Conservation (phyloP, 2,797 vertebrate genomes). For the Emys orbicularis region DNA sequence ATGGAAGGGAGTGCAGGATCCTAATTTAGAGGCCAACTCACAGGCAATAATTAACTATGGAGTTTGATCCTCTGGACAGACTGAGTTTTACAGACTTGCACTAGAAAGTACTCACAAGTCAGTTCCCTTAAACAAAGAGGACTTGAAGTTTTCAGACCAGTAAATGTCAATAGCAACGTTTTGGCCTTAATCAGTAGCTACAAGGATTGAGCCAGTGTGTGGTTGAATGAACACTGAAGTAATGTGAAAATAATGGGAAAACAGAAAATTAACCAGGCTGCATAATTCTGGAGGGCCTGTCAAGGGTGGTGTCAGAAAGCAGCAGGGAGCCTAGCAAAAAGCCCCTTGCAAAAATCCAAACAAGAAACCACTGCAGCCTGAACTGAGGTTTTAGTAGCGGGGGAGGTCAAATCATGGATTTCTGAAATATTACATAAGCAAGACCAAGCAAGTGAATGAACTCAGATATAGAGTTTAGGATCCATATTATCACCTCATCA, state of each 20-base stretch:
- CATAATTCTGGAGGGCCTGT: slow-evolving; percentile 39
- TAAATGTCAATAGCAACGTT: slow-evolving; percentile 19
- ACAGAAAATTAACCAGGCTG: slow-evolving; percentile 50
- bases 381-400: background rate
- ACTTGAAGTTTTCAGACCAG: slow-evolving; percentile 36
- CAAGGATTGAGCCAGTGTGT: slow-evolving; percentile 34
- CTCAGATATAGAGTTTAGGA: background rate
- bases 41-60: background rate
- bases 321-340: slow-evolving; percentile 49
- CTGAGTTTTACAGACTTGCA: background rate
- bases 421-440: background rate
- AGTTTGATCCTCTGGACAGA: background rate
- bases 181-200: slow-evolving; percentile 31
- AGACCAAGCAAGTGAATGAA: background rate
- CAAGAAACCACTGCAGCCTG: slow-evolving; percentile 22
- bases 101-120: background rate
- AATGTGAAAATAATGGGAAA: background rate
- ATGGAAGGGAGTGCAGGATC: background rate
- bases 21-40: background rate
- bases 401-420: background rate
- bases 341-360: slow-evolving; percentile 26
- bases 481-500: fast-evolving
- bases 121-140: background rate
- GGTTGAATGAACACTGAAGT: slow-evolving; percentile 12
- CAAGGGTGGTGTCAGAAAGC: slow-evolving; percentile 20